Base-by-base conservation (phyloP, 2,797 vertebrate genomes). In the Pipistrellus pygmaeus region DNA sequence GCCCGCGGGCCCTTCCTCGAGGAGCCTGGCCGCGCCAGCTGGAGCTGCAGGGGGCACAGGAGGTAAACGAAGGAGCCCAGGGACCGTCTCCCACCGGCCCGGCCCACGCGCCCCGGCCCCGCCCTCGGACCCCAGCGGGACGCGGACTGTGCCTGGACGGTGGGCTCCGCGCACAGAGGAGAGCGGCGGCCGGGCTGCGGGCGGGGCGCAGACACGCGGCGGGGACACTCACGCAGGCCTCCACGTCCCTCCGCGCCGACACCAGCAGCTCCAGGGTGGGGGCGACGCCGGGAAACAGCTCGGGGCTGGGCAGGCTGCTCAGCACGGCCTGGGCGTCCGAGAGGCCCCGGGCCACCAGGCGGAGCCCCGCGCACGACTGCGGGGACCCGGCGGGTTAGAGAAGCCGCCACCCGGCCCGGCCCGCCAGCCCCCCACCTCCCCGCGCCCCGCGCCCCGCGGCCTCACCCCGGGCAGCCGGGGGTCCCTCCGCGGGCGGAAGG, bases 181-280 rank as follows among this genome's bases (percentile, higher is more conserved):
- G 11, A 11, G 8, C 44, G 44, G 44, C 10, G 44, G 44, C 44
- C 44, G 9, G 44, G 44, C 44, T 1, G 35, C 17, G 75, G 71
- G 44, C 44, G 44, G 44, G 8, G 44, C 8, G 44, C 44, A 41
- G 38, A 41, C 6, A 41, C 6, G 38, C 44, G 44, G 48, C 8
- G 64, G 68, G 1, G 1, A 20, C 81, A 84, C 95, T 93, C 93
- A 90, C 68, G 30, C 94, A 93, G 80, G 83, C 38, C 21, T 10
- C 62, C 95, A 78, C 27, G 48, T 86, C 86, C 46, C 81, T 32
- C 35, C 32, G 4, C 0, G 30, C 68, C 1, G 95, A 91, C 23
- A 41, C 83, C 51, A 91, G 91, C 73, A 90, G 83, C 82, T 87
- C 27, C 72, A 90, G 85, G 30, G 62, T 82, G 25, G 3, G 53